Evolutionary conservation across 1,140 invertebrate genomes (phyloP).

Genomic region (Bathynomus jamesi): DNA sequence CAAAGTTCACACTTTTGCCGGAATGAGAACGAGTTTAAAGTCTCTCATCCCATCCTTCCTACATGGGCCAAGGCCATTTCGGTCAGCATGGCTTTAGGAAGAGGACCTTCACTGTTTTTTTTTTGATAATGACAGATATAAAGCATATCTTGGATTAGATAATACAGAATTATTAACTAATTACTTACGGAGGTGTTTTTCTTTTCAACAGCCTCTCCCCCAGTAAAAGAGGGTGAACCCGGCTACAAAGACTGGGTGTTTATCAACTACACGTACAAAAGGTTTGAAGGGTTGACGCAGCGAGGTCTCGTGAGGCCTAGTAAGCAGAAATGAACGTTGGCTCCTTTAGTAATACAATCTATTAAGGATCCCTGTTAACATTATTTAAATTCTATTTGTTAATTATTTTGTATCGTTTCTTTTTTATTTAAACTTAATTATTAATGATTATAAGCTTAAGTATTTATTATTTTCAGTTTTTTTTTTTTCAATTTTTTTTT

Average conservation of each 20-base stretch:
- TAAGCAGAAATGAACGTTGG: not conserved
- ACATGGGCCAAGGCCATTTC: no score
- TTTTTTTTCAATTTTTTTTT: not conserved
- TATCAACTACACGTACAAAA: slow-evolving; percentile 99
- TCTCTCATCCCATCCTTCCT: no score
- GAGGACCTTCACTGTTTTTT: no score
- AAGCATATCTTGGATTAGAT: no score
- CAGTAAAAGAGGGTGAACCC: slow-evolving; percentile 47
- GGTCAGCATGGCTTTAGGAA: no score
- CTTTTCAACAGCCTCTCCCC: slow-evolving; percentile 56
- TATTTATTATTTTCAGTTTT: not conserved
- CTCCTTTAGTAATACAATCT: not conserved
- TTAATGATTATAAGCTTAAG: not conserved
- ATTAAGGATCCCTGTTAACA: no score
- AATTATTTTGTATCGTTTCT: not conserved
- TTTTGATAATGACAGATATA: no score
- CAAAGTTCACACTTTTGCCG: no score
- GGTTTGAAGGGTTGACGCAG: slow-evolving; percentile 93
- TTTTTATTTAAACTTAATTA: not conserved
- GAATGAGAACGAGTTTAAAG: no score
- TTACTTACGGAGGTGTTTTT: no score
- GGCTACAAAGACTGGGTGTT: slow-evolving; percentile 96
- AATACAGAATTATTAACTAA: no score
- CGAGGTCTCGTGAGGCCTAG: slow-evolving; percentile 52
- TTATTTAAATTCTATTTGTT: not conserved